Evolutionary conservation across 2,888 invertebrate genomes (phyloP).

Genomic region (Eudasyphora cyanicolor): DNA sequence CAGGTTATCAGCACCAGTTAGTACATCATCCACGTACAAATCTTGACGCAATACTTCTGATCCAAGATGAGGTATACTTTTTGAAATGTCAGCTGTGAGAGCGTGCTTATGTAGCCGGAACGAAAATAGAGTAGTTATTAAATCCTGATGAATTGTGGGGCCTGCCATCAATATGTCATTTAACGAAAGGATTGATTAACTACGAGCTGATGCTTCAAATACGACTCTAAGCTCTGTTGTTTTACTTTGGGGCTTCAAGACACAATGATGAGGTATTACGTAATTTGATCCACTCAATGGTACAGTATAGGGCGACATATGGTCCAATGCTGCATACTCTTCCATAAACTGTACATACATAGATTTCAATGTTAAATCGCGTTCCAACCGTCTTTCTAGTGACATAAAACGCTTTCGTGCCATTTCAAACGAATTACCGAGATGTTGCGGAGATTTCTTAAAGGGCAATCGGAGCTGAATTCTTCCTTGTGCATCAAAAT

Average conservation of each 20-base stretch:
- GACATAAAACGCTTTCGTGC: conserved; percentile 38
- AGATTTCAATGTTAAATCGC: too few relatives aligned
- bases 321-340: too few relatives aligned
- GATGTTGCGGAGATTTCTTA: conserved; percentile 14
- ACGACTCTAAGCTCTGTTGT: conserved; percentile 53
- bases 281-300: too few relatives aligned
- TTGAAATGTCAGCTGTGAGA: too few relatives aligned
- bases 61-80: too few relatives aligned
- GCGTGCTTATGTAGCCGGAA: not conserved
- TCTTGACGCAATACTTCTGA: too few relatives aligned
- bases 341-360: conserved; percentile 28
- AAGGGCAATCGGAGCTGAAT: conserved; percentile 20
- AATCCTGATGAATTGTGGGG: conserved; percentile 51
- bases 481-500: too few relatives aligned
- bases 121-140: conserved; percentile 48
- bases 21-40: too few relatives aligned
- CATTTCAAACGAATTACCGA: conserved; percentile 47
- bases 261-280: conserved; percentile 49
- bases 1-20: too few relatives aligned
- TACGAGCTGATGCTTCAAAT: conserved; percentile 51
- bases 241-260: conserved; percentile 42
- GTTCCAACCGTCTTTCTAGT: too few relatives aligned
- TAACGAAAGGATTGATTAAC: conserved; percentile 9
- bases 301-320: too few relatives aligned
- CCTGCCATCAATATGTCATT: conserved; percentile 55